Base-by-base conservation (phyloP, 2,797 vertebrate species). In the Gastrophryne carolinensis region DNA sequence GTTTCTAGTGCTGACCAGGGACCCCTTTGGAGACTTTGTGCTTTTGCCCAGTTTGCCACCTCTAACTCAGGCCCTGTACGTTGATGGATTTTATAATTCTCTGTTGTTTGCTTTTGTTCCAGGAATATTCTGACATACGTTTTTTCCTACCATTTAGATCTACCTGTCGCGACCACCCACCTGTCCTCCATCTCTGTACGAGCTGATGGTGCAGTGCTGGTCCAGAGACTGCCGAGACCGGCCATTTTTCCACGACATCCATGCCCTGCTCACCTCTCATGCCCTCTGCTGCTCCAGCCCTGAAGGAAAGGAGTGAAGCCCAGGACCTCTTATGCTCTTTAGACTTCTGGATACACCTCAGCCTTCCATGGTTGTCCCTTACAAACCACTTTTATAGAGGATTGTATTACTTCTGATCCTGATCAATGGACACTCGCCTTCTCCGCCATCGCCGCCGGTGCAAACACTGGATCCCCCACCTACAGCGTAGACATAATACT, bases 201-300 rank as follows among this genome's bases (percentile, higher is more conserved):
- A 95, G 86, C 88, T 96, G 82, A 97, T 98, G 95, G 81, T 95
- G 78, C 92, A 81, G 82, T 98, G 96, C 89, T 98, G 96, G 96
- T 91, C 94, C 84, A 89, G 96, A 76, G 96, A 98, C 86, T 94
- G 94, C 75, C 94, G 95, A 82, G 92, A 95, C 79, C 91, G 96
- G 9, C 96, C 96, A 0, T 88, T 92, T 26, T 98, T 97, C 52
- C 80, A 89, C 72, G 82, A 93, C 83, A 91, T 98, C 83, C 93
- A 96, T 84, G 89, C 89, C 62, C 94, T 94, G 80, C 91, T 97
- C 2, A 63, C 66, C n/a, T 56, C 74, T 12, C 74, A 77, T 35
- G 26, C 57, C 13, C 56, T 70, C 74, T 70, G 66, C 66, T 63
- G 57, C 34, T 29, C 74, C 12, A 62, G 5, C 6, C 26, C 9